Conservation (phyloP, 2,888 invertebrate species). For the Argyresthia albistria region DNA sequence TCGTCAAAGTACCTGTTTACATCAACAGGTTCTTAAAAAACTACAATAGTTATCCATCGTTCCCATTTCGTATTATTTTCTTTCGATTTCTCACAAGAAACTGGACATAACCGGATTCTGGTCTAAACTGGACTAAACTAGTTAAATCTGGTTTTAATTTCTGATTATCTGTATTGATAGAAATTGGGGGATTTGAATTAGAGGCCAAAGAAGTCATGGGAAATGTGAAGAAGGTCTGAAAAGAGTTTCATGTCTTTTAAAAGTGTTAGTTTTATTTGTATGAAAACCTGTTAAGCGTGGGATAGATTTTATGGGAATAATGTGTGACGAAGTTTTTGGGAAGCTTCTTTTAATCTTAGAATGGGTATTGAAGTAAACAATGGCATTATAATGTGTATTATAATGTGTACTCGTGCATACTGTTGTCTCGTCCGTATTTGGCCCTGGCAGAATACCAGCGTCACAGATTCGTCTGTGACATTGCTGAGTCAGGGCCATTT, state of each 20-base stretch:
- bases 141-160: background rate
- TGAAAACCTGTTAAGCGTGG: background rate
- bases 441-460: too few relatives aligned
- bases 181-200: slow-evolving; percentile 5
- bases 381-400: too few relatives aligned
- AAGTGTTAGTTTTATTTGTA: background rate
- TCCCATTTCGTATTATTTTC: background rate
- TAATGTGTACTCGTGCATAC: too few relatives aligned
- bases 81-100: slow-evolving; percentile 13
- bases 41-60: slow-evolving; percentile 1
- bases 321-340: too few relatives aligned
- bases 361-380: too few relatives aligned
- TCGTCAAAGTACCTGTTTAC: slow-evolving; percentile 15
- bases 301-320: too few relatives aligned
- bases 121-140: slow-evolving; percentile 12
- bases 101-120: slow-evolving; percentile 3
- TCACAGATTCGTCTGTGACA: too few relatives aligned
- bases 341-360: too few relatives aligned
- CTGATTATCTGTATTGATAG: slow-evolving; percentile 5
- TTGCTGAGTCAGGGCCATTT: too few relatives aligned
- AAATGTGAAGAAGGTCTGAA: background rate
- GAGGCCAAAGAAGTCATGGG: slow-evolving; percentile 15
- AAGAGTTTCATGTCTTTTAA: background rate
- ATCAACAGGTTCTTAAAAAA: slow-evolving; percentile 20
- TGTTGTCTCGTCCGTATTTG: too few relatives aligned